Percentiles rank a stretch among this genome's conserved stretches.
phyloP scores from a whole-genome alignment of 2,113 vertebrate species.

The Archilochus colubris region DNA sequence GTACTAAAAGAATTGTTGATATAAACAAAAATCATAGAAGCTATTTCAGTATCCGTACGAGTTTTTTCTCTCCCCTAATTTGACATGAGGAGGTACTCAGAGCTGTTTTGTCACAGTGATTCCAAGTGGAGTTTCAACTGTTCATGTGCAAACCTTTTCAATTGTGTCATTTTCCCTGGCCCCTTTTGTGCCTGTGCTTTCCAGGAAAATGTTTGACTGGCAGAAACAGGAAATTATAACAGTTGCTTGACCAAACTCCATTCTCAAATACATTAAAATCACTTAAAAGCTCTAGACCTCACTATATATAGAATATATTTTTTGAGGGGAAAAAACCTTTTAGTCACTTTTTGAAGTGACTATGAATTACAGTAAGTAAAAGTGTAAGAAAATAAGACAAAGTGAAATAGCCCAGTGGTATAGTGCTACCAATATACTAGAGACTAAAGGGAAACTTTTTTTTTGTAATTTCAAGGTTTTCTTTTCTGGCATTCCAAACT shows the following conservation, averaged over 20 bases:
- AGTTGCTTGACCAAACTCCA: not conserved
- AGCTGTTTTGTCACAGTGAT: not conserved
- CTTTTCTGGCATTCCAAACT: not conserved
- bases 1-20: not conserved
- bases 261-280: not conserved
- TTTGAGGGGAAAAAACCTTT: not conserved
- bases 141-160: not conserved
- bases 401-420: not conserved
- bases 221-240: constrained; percentile 14
- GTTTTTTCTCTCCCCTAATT: not conserved
- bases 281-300: not conserved
- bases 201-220: not conserved
- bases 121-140: not conserved
- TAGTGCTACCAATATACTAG: not conserved
- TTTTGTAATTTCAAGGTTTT: not conserved
- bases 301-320: not conserved
- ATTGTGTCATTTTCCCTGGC: not conserved
- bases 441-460: not conserved
- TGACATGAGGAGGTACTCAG: not conserved
- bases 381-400: not conserved
- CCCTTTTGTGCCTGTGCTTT: not conserved
- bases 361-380: not conserved
- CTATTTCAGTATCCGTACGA: not conserved
- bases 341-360: not conserved
- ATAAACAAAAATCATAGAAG: not conserved